A percentile compares a stretch with the other conserved stretches of the same genome.
Evolutionary conservation across 2,888 invertebrate genomes (phyloP).

Genomic region (Drosophila pseudotakahashii): DNA sequence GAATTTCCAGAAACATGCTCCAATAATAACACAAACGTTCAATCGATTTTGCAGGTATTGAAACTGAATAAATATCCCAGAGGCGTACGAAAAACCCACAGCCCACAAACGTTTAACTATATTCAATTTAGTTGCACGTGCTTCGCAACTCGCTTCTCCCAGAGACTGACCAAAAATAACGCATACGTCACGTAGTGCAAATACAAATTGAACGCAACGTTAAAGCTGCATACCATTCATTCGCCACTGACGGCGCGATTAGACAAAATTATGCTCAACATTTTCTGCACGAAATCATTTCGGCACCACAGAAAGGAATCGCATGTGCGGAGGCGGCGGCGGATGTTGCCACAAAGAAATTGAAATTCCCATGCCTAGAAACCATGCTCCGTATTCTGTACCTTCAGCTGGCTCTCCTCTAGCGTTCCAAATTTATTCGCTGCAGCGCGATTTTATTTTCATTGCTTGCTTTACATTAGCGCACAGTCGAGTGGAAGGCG

Average conservation of each 20-base stretch:
- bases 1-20: background rate
- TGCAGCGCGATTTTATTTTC: slow-evolving; percentile 68
- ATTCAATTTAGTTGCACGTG: slow-evolving; percentile 55
- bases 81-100: slow-evolving; percentile 9
- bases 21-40: slow-evolving; percentile 34
- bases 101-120: slow-evolving; percentile 44
- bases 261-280: slow-evolving; percentile 76
- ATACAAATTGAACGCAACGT: slow-evolving; percentile 61
- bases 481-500: slow-evolving; percentile 62
- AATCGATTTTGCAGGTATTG: slow-evolving; percentile 16
- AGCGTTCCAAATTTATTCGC: slow-evolving; percentile 69
- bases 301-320: slow-evolving; percentile 48
- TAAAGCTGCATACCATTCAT: slow-evolving; percentile 40
- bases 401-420: slow-evolving; percentile 39
- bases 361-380: slow-evolving; percentile 51
- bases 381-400: background rate
- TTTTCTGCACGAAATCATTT: slow-evolving; percentile 78
- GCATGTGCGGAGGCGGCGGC: slow-evolving; percentile 30
- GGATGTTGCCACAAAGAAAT: slow-evolving; percentile 46
- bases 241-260: slow-evolving; percentile 62
- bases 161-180: slow-evolving; percentile 62
- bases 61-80: slow-evolving; percentile 47
- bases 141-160: slow-evolving; percentile 23
- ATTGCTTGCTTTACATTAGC: slow-evolving; percentile 75
- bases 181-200: slow-evolving; percentile 78